phyloP scores from a whole-genome alignment of 2,888 invertebrate genomes.

The Ophion ellenae region DNA sequence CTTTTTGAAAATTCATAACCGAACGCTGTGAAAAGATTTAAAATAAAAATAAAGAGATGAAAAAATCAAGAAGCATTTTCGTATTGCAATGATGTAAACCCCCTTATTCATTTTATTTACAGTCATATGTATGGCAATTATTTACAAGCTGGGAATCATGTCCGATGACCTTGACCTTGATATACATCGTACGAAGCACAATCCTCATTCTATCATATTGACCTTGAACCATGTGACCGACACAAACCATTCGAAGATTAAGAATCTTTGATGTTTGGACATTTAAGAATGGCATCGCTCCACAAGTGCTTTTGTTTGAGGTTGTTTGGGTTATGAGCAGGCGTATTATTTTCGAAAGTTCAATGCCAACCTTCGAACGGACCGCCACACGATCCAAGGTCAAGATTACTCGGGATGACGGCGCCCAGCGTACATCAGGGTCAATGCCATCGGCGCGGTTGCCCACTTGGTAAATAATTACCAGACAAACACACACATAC shows the following conservation, averaged over 20 bases:
- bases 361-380: background rate
- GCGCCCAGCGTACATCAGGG: background rate
- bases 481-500: background rate
- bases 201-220: background rate
- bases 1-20: no score
- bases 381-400: background rate
- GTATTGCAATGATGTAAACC: background rate
- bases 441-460: background rate
- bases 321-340: background rate
- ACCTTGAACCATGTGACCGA: background rate
- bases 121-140: background rate
- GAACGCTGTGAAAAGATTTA: no score
- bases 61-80: no score
- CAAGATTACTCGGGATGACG: background rate
- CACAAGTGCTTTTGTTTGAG: background rate
- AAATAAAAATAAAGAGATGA: no score
- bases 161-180: background rate
- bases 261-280: background rate
- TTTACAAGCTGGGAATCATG: background rate
- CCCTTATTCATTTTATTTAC: no score
- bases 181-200: background rate
- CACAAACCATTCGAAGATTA: background rate
- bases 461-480: background rate
- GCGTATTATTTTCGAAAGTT: background rate
- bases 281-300: background rate